phyloP scores from a whole-genome alignment of 2,113 vertebrate species.

The Corythaixoides concolor region DNA sequence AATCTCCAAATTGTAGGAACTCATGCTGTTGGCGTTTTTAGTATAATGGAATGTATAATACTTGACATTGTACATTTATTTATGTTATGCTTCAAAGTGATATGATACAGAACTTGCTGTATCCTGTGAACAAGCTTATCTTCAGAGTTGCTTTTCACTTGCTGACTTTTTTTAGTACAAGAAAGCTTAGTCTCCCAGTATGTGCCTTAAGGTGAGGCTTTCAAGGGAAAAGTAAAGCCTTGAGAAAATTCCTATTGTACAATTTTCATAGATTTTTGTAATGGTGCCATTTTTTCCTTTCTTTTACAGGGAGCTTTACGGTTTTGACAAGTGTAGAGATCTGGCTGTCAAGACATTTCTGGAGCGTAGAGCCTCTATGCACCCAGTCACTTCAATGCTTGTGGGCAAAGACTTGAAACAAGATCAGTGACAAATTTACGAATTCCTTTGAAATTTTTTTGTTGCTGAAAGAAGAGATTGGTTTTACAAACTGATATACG shows the following conservation, averaged over 20 bases:
- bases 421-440: conserved; percentile 48
- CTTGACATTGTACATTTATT: not conserved
- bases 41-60: not conserved
- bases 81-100: not conserved
- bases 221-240: not conserved
- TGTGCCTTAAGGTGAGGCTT: not conserved
- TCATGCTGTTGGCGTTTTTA: not conserved
- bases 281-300: not conserved
- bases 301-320: conserved; percentile 84
- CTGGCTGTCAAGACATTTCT: conserved; percentile 78
- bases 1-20: not conserved
- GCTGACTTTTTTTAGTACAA: not conserved
- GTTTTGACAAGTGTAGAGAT: conserved; percentile 82
- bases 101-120: not conserved
- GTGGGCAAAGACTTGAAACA: conserved; percentile 88
- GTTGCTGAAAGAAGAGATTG: not conserved
- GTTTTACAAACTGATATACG: not conserved
- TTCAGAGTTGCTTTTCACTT: not conserved
- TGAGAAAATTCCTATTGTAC: not conserved
- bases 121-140: not conserved
- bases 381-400: conserved; percentile 86
- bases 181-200: not conserved
- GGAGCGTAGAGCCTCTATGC: conserved; percentile 81
- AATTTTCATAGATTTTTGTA: not conserved
- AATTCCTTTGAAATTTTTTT: not conserved